Evolutionary conservation across 2,888 invertebrate genomes (phyloP), one percentile per base, ranked within the genome.

Genomic region (Empis livida): DNA sequence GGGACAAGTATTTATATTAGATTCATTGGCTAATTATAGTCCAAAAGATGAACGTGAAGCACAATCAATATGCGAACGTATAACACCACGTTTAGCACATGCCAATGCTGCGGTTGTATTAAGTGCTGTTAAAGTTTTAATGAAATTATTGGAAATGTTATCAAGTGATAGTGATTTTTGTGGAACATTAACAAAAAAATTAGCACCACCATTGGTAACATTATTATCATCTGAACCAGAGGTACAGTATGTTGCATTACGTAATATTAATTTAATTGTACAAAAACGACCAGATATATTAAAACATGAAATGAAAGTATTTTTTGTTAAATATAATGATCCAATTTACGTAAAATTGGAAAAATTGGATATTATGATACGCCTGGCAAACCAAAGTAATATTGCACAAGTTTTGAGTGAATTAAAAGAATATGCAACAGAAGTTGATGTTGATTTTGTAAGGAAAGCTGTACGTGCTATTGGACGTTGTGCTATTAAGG

Each of bases 301-400:
- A 42, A 99, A 99, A 67, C 95, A 97, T 61, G 99, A 99, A 73
- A 97, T 99, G 97, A 99, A 99, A 77, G 93, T 92, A 49, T 99
- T 99, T 74, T 99, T 99, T 68, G 99, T 99, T 35, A 99, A 99
- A 65, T 99, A 99, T 74, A 99, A 99, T 69, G 99, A 99, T 72
- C 99, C 99, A 0, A 99, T 99, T 65, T 99, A 99, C 69, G 99
- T 99, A 40, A 99, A 99, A 67, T 75, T 99, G 51, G 99, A 99
- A 68, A 99, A 99, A 66, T 65, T 99, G 59, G 99, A 99, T 67
- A 99, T 99, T 49, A 99, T 99, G 97, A 99, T 99, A 60, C 82
- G 99, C 14, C 74, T 99, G 56, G 97, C 99, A 14, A 94, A 93
- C 41, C 95, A 97, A 68, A 85, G 90, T 14, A 99, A 99, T 70